Evolutionary conservation across 2,113 vertebrate species (phyloP).

Genomic region (Colaptes auratus): DNA sequence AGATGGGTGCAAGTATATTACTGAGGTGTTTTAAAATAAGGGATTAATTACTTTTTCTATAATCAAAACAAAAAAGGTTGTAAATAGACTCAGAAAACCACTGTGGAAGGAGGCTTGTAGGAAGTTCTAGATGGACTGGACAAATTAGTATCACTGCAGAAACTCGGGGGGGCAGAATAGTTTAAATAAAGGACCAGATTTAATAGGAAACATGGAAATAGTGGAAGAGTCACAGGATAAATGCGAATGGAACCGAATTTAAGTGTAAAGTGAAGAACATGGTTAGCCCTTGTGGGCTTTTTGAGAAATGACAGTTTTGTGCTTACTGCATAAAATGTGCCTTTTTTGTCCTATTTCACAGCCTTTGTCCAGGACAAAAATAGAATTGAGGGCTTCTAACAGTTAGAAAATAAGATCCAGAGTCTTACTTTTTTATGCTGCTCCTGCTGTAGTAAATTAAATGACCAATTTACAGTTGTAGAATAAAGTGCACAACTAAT

Average conservation of each 20-base stretch:
- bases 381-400: background rate
- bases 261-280: background rate
- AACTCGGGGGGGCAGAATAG: background rate
- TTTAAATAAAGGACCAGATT: background rate
- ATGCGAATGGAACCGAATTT: background rate
- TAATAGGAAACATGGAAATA: background rate
- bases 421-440: background rate
- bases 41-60: background rate
- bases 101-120: background rate
- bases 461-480: background rate
- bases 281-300: background rate
- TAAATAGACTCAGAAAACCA: background rate
- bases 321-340: background rate
- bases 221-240: accelerated
- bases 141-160: background rate
- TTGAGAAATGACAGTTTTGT: background rate
- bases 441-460: background rate
- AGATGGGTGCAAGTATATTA: accelerated
- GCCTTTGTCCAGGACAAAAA: background rate
- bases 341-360: background rate
- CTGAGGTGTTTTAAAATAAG: background rate
- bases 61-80: too few species aligned
- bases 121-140: accelerated
- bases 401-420: background rate
- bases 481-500: background rate